Conservation (phyloP, 2,113 vertebrate species). For the Ahaetulla prasina region DNA sequence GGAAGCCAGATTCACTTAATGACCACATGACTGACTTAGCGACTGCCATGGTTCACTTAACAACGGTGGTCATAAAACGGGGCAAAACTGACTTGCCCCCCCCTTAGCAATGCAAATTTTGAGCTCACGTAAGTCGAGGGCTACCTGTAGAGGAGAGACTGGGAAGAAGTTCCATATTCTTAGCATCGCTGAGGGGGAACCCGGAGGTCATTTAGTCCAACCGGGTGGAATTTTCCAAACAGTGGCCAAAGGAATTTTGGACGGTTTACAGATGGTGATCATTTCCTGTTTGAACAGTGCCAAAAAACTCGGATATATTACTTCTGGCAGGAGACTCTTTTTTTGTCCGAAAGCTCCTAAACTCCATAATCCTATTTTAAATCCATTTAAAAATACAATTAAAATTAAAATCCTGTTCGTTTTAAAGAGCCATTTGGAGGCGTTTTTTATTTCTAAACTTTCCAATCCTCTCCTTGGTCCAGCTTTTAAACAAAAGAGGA, state of each 20-base stretch:
- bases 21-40: no score
- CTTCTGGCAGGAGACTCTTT: background rate
- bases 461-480: background rate
- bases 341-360: no score
- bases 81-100: background rate
- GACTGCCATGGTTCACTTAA: no score
- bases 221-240: background rate
- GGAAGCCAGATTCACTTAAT: no score
- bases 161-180: background rate
- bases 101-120: background rate
- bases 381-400: background rate
- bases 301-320: background rate
- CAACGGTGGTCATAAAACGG: background rate
- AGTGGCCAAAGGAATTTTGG: background rate
- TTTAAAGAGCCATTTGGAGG: background rate
- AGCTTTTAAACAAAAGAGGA: background rate
- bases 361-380: background rate
- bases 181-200: background rate
- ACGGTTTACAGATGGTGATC: background rate
- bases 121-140: background rate
- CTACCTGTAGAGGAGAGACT: no score
- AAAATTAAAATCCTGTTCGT: background rate
- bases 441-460: fast-evolving
- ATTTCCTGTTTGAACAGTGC: background rate
- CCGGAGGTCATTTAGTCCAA: background rate